These are phyloP conservation scores for Zelostemma sp. DNA, from an alignment of 1,140 invertebrate species.

Conservation along the genomic window DNA sequence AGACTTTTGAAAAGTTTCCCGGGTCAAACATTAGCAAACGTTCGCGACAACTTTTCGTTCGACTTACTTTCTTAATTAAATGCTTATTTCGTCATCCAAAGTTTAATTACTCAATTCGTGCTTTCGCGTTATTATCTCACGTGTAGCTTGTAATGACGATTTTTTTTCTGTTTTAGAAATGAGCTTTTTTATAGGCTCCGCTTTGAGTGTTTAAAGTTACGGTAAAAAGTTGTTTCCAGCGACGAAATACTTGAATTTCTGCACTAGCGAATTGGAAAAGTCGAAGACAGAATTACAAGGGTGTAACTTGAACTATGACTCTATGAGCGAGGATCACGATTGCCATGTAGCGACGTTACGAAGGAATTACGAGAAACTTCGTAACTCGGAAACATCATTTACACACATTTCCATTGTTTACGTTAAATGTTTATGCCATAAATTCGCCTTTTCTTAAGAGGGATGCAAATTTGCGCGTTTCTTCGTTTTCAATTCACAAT, in stretches of 20 bases:
- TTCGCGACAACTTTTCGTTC: not conserved
- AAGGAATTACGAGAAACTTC: not conserved
- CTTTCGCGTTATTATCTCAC: too few species aligned
- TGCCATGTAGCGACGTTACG: not conserved
- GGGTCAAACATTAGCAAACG: not conserved
- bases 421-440: too few species aligned
- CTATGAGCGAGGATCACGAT: conserved; percentile 17
- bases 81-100: not conserved
- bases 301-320: conserved; percentile 26
- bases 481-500: too few species aligned
- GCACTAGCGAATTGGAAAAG: conserved; percentile 20
- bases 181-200: too few species aligned
- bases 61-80: conserved; percentile 1
- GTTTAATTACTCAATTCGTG: too few species aligned
- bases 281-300: conserved; percentile 26
- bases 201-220: too few species aligned
- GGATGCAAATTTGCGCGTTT: too few species aligned
- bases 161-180: too few species aligned
- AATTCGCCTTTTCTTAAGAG: too few species aligned
- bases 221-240: too few species aligned
- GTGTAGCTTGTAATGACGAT: too few species aligned
- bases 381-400: not conserved
- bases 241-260: conserved; percentile 16
- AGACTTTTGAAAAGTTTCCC: not conserved
- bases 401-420: not conserved